Evolutionary conservation across 2,113 vertebrate species (phyloP).

Genomic region (Mobula birostris): DNA sequence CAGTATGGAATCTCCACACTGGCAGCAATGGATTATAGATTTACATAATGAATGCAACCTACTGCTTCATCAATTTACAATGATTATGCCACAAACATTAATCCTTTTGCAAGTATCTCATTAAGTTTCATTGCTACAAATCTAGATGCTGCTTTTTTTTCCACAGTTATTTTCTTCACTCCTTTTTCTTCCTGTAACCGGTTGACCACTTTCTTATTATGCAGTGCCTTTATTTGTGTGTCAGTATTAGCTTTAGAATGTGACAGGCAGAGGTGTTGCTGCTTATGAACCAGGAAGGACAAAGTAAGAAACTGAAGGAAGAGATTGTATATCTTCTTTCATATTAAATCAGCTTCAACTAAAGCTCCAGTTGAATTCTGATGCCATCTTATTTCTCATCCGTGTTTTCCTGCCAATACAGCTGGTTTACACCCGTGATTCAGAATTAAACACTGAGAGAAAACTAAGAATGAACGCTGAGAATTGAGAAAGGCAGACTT

Average conservation of each 20-base stretch:
- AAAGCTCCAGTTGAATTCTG: neutral
- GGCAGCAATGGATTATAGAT: neutral
- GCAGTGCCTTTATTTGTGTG: neutral
- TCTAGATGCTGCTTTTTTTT: neutral
- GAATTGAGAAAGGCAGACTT: no score
- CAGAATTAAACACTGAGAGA: neutral
- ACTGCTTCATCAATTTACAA: neutral
- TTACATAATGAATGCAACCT: neutral
- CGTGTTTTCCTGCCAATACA: neutral
- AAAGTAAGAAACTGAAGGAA: neutral
- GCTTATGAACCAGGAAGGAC: neutral
- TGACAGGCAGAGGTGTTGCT: neutral
- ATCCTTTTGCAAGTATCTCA: neutral
- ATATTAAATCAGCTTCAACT: neutral
- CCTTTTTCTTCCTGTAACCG: neutral
- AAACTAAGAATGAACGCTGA: no score
- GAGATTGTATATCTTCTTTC: neutral
- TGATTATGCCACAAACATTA: conserved; percentile 18
- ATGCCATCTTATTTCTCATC: neutral
- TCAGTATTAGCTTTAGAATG: neutral
- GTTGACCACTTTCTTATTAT: neutral
- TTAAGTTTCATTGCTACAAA: neutral
- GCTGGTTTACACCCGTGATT: neutral
- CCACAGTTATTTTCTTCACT: neutral
- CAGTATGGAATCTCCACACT: neutral